Conservation (phyloP, 2,888 invertebrate species). For the Protodeltote pygarga region DNA sequence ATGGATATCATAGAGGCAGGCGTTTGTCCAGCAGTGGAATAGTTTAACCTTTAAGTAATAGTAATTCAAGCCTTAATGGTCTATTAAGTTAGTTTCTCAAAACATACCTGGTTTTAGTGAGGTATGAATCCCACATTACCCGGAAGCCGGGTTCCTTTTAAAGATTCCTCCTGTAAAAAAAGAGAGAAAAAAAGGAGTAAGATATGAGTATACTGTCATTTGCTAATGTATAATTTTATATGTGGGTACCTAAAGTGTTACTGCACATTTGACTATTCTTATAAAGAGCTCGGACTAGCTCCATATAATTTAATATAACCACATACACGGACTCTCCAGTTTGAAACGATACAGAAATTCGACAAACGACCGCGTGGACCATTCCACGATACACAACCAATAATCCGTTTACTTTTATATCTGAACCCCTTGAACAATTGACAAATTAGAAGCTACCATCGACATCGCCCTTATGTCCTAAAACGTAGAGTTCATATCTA, state of each 20-base stretch:
- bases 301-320: slow-evolving; percentile 43
- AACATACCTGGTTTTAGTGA: too few relatives aligned
- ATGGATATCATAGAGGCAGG: too few relatives aligned
- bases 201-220: too few relatives aligned
- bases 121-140: too few relatives aligned
- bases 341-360: slow-evolving; percentile 39
- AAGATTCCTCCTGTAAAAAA: too few relatives aligned
- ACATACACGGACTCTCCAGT: slow-evolving; percentile 26
- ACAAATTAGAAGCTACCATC: slow-evolving; percentile 50
- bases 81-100: too few relatives aligned
- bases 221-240: too few relatives aligned
- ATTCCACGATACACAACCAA: slow-evolving; percentile 76
- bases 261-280: slow-evolving; percentile 1
- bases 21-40: too few relatives aligned
- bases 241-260: slow-evolving; percentile 22
- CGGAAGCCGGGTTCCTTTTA: too few relatives aligned
- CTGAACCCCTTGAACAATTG: slow-evolving; percentile 70
- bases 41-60: too few relatives aligned
- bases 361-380: slow-evolving; percentile 67
- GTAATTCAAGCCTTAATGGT: too few relatives aligned
- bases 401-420: slow-evolving; percentile 86
- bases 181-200: too few relatives aligned
- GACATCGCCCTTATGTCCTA: slow-evolving; percentile 24
- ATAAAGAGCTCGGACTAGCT: slow-evolving; percentile 8
- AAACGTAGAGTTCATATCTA: slow-evolving; percentile 43